phyloP scores from a whole-genome alignment of 2,797 vertebrate genomes.

The Rhynchotus rufescens region DNA sequence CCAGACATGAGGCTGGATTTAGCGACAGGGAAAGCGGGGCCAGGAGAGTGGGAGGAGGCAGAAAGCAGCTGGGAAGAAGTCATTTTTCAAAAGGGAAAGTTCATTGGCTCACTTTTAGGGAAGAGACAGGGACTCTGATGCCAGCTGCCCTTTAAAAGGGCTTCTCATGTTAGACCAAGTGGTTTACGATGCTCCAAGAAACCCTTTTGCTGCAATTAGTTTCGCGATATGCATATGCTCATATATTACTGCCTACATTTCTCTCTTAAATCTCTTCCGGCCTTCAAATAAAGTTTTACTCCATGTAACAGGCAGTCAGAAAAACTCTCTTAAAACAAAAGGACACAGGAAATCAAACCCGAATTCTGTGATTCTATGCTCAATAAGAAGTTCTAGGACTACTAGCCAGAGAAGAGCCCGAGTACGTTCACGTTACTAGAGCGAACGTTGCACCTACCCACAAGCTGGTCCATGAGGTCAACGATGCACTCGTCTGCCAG shows the following conservation, averaged over 20 bases:
- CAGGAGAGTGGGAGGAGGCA: not conserved
- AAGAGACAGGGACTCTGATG: not conserved
- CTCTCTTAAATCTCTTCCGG: not conserved
- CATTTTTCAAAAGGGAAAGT: conserved; percentile 9
- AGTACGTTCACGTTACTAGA: not conserved
- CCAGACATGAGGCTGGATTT: conserved; percentile 14
- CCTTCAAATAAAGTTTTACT: not conserved
- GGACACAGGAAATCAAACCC: not conserved
- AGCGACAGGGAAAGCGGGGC: not conserved
- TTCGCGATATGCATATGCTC: not conserved
- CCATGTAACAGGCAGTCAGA: not conserved
- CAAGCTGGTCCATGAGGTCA: conserved; percentile 86
- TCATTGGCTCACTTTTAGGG: conserved; percentile 12
- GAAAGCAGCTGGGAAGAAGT: conserved; percentile 1
- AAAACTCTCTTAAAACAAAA: not conserved
- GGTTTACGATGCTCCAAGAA: conserved; percentile 36
- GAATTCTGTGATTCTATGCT: not conserved
- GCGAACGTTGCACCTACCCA: conserved; percentile 83
- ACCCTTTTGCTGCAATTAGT: conserved; percentile 17
- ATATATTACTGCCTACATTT: not conserved
- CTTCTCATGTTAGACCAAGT: not conserved
- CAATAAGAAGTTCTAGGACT: not conserved
- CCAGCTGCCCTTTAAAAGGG: conserved; percentile 39
- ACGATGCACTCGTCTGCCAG: conserved; percentile 88
- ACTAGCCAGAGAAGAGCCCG: not conserved